Evolutionary conservation across 2,888 invertebrate species (phyloP).

Genomic region (Muscina levida): DNA sequence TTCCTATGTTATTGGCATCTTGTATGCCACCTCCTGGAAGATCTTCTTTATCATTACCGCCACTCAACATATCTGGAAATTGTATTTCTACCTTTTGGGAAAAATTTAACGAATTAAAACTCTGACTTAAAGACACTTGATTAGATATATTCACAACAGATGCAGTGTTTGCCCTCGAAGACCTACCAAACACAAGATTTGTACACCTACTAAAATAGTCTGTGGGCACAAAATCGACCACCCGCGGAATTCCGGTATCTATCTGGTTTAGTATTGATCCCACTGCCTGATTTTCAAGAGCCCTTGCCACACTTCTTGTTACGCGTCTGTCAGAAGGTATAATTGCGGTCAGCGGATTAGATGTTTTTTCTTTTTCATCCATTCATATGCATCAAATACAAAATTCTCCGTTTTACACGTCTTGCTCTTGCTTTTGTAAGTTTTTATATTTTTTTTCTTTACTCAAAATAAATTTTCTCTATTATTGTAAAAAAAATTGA

Average conservation of each 20-base stretch:
- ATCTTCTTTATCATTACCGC: background rate
- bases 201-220: background rate
- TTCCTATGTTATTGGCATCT: no score
- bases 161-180: background rate
- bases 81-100: background rate
- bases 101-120: no score
- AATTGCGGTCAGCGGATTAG: background rate
- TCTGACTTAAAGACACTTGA: background rate
- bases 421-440: no score
- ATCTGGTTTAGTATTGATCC: no score
- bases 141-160: background rate
- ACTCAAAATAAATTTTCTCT: no score
- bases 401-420: no score
- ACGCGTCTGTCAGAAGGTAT: background rate
- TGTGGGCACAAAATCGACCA: no score
- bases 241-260: no score
- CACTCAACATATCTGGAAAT: background rate
- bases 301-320: background rate
- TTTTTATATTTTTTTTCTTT: no score
- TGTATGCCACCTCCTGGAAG: background rate
- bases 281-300: background rate
- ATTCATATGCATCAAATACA: background rate
- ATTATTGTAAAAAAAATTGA: no score
- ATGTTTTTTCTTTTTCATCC: background rate
- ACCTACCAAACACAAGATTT: background rate